Conservation (phyloP, 2,888 invertebrate species). For the Coronaproctus castanopsis region DNA sequence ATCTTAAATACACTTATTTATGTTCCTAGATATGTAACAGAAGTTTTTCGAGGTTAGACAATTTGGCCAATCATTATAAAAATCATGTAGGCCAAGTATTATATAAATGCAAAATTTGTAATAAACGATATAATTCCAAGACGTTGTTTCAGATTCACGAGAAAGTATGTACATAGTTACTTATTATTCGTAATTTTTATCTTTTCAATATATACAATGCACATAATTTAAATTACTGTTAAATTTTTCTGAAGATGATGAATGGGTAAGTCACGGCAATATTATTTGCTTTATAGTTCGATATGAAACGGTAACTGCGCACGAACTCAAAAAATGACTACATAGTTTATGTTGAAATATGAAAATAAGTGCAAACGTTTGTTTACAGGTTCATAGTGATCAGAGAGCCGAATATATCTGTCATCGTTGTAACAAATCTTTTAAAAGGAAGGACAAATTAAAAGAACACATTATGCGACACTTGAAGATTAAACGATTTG, state of each 20-base stretch:
- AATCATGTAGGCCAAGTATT: not conserved
- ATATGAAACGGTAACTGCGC: too few species aligned
- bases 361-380: too few species aligned
- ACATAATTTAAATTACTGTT: not conserved
- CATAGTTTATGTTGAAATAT: too few species aligned
- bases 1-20: not conserved
- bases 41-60: not conserved
- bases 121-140: not conserved
- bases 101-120: slow-evolving; percentile 1
- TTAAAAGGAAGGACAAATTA: slow-evolving; percentile 19
- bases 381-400: slow-evolving; percentile 19
- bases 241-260: not conserved
- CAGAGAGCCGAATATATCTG: slow-evolving; percentile 22
- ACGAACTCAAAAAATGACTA: too few species aligned
- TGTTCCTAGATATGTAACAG: slow-evolving; percentile 4
- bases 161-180: not conserved
- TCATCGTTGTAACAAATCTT: slow-evolving; percentile 22
- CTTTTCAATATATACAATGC: not conserved
- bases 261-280: not conserved
- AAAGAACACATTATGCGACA: slow-evolving; percentile 19
- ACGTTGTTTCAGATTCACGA: slow-evolving; percentile 1
- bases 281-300: not conserved
- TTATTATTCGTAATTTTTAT: too few species aligned
- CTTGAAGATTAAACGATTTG: slow-evolving; percentile 19
- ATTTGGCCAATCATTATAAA: slow-evolving; percentile 6